Base-by-base conservation (phyloP, 2,888 invertebrate genomes). In the Bugula neritina region DNA sequence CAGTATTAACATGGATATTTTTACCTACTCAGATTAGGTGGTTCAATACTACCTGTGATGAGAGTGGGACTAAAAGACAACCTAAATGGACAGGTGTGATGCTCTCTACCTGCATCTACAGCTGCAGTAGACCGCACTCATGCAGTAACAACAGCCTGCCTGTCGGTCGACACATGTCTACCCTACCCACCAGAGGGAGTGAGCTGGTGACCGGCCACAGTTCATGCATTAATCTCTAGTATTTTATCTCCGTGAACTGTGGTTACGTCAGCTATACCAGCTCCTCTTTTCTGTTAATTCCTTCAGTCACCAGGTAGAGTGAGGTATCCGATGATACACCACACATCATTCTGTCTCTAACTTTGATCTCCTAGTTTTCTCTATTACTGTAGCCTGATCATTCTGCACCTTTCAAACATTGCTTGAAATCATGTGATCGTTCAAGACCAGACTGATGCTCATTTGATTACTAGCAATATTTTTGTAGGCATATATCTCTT, bases 1-100 rank as follows among this genome's bases (percentile, higher is more conserved):
- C 63, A 63, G 63, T 63, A 63, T 63, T 63, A 63, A 63, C 63
- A 63, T 63, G 63, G 63, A 63, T 63, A 63, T 63, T 63, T 63
- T 63, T 63, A 63, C 63, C 63, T 63, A 63, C 63, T 63, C 63
- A 63, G 63, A 63, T 63, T 63, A 31, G 63, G 63, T 63, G 63
- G 63, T 63, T 29, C 63, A 27, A 63, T 63, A 63, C 63, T 63
- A 27, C 63, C 63, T 63, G 63, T 63, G 63, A 63, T 63, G 63
- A 63, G 63, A 63, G 63, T 63, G 63, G 63, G 63, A 63, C 63
- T 13, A 13, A 63, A 55, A 63, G 63, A 63, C 43, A 10, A 43
- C 5, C 43, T 43, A 43, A 17, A 5, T 17, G n/a, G 17, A 43
- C 10, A 10, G 43, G 43, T 43, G 43, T 43, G 43, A 43, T 43